Evolutionary conservation across 1,140 invertebrate species (phyloP).

Genomic region (Mactra quadrangularis): DNA sequence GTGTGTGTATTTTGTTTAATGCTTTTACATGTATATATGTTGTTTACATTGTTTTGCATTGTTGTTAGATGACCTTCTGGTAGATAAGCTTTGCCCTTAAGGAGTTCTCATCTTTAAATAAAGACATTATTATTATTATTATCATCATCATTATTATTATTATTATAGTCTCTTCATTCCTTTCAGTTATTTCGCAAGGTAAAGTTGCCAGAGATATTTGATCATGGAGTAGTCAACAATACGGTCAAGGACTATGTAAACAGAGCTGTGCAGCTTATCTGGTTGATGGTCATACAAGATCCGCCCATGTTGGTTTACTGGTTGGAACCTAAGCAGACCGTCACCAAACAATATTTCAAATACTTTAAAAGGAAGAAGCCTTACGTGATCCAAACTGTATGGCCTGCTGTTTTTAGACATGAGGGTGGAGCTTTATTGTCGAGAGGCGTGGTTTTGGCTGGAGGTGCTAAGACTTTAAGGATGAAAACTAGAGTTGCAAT

Average conservation of each 20-base stretch:
- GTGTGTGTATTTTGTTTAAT: too few species aligned
- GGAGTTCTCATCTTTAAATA: too few species aligned
- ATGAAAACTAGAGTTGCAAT: background rate
- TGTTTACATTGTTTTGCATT: too few species aligned
- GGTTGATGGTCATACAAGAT: constrained; percentile 55
- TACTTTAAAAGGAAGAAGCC: constrained; percentile 25
- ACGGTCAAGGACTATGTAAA: constrained; percentile 32
- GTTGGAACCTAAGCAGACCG: constrained; percentile 33
- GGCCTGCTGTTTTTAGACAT: constrained; percentile 46
- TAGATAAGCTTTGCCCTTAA: too few species aligned
- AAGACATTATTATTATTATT: too few species aligned
- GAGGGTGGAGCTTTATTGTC: constrained; percentile 40
- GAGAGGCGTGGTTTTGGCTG: constrained; percentile 50
- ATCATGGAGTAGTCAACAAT: background rate
- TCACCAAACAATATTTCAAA: constrained; percentile 30
- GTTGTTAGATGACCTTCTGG: too few species aligned
- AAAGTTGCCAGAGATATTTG: constrained; percentile 39
- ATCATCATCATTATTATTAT: too few species aligned
- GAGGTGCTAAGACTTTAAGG: constrained; percentile 18
- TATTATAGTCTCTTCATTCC: too few species aligned
- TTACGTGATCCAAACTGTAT: constrained; percentile 31
- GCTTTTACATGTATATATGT: too few species aligned
- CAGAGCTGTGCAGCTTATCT: constrained; percentile 27
- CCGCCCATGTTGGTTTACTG: constrained; percentile 38
- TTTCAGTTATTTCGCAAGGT: constrained; percentile 51